Base-by-base conservation (phyloP, 2,888 invertebrate genomes). In the Amphipoea lucens region DNA sequence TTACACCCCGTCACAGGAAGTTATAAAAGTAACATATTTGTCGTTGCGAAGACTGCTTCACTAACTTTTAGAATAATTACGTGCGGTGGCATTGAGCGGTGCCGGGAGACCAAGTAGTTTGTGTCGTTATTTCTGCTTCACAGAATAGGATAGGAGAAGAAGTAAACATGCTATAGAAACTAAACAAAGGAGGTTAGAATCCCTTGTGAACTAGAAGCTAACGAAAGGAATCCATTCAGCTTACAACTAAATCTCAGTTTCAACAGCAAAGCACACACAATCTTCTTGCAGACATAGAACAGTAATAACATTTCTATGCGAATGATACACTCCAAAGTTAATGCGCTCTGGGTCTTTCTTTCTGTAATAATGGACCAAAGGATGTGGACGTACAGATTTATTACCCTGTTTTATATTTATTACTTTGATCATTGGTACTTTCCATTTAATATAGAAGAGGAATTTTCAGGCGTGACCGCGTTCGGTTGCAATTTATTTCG, bases 311-410 rank as follows among this genome's bases (percentile, higher is more conserved):
- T 80, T 88, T 66, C 79, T 75, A 85, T 82, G 66, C 70, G 80
- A 86, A 89, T 83, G 79, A 85, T 80, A 89, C 82, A 82, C 88
- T 88, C 74, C 79, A 82, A 83, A 87, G 85, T 90, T 90, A 90
- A 90, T 90, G 88, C 85, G 79, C 82, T 88, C 78, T 79, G 85
- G 80, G 81, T 78, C 81, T 87, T 84, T 87, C 87, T 86, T 81
- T 77, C 87, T 57, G 79, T 79, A 87, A 90, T 88, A 91, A 91
- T 89, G 86, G 87, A 81, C 82, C 77, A 65, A 76, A 84, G 86
- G 90, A 88, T 90, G 87, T 83, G 86, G 84, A 82, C 86, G 80
- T 62, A 70, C 83, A 86, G 86, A 90, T 90, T 90, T 90, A 90
- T 90, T 69, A 69, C 90, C 71, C 78, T 81, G 89, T 82, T 84